Evolutionary conservation across 2,113 vertebrate genomes (phyloP).

Genomic region (Garra rufa): DNA sequence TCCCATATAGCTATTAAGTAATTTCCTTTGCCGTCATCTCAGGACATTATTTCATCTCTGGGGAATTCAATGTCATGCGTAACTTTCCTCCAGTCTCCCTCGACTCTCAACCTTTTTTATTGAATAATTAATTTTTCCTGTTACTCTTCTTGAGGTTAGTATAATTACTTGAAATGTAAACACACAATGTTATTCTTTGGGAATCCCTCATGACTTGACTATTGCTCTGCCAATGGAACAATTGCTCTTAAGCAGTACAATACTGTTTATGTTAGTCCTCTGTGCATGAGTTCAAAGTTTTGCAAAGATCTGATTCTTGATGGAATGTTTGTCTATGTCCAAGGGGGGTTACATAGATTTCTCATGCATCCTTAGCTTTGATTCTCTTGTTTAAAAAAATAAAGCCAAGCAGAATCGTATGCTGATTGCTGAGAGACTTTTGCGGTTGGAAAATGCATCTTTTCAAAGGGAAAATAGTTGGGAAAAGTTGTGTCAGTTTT

Average conservation of each 20-base stretch:
- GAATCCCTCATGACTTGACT: constrained; percentile 62
- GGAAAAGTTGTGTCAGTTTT: constrained; percentile 10
- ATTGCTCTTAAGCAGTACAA: constrained; percentile 52
- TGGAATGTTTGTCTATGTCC: constrained; percentile 66
- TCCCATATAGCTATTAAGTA: constrained; percentile 58
- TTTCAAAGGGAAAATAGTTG: constrained; percentile 13
- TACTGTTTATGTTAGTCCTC: constrained; percentile 61
- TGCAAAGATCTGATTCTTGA: constrained; percentile 62
- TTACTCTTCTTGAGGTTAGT: constrained; percentile 59
- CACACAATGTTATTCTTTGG: constrained; percentile 61
- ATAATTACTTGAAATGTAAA: constrained; percentile 63
- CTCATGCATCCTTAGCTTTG: constrained; percentile 59
- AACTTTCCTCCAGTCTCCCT: constrained; percentile 55
- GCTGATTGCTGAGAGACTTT: constrained; percentile 31
- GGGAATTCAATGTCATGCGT: constrained; percentile 53
- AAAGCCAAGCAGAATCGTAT: constrained; percentile 35
- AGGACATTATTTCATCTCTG: constrained; percentile 43
- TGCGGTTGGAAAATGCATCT: constrained; percentile 35
- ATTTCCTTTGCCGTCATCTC: constrained; percentile 57
- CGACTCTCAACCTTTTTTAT: constrained; percentile 64
- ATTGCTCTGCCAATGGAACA: constrained; percentile 55
- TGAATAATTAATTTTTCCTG: constrained; percentile 69
- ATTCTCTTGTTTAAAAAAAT: constrained; percentile 53
- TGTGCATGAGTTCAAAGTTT: constrained; percentile 62
- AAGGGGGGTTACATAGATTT: constrained; percentile 61